Evolutionary conservation across 2,888 invertebrate genomes (phyloP).

Genomic region (Biston betularia): DNA sequence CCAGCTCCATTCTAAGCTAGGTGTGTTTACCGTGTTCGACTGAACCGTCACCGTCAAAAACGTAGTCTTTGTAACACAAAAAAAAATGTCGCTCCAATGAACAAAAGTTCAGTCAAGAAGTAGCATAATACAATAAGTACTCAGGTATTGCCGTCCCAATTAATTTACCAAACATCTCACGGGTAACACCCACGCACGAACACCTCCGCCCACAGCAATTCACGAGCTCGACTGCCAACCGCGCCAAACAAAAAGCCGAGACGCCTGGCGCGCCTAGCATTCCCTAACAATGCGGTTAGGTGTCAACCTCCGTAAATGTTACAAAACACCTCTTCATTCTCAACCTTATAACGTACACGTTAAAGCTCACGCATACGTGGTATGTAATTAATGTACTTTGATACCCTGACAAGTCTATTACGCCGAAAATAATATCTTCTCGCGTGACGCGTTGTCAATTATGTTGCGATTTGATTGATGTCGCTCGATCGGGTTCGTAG

Average conservation of each 20-base stretch:
- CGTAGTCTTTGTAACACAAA: no score
- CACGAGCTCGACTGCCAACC: slow-evolving; percentile 27
- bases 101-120: neutral
- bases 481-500: slow-evolving; percentile 49
- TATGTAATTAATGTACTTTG: slow-evolving; percentile 70
- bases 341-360: slow-evolving; percentile 23
- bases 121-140: neutral
- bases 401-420: slow-evolving; percentile 70
- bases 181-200: slow-evolving; percentile 8
- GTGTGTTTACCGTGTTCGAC: no score
- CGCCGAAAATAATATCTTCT: slow-evolving; percentile 67
- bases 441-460: slow-evolving; percentile 66
- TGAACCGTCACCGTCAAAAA: no score
- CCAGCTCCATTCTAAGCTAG: no score
- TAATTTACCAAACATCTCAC: slow-evolving; percentile 18
- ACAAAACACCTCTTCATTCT: slow-evolving; percentile 27
- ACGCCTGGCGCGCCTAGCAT: slow-evolving; percentile 56
- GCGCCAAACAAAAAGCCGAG: slow-evolving; percentile 53
- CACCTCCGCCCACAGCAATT: slow-evolving; percentile 18
- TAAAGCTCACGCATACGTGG: slow-evolving; percentile 34
- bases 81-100: no score
- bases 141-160: slow-evolving; percentile 11
- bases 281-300: slow-evolving; percentile 70
- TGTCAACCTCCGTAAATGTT: slow-evolving; percentile 52
- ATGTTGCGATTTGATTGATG: slow-evolving; percentile 68